phyloP scores from a whole-genome alignment of 2,888 invertebrate species.

The Spodoptera exigua region DNA sequence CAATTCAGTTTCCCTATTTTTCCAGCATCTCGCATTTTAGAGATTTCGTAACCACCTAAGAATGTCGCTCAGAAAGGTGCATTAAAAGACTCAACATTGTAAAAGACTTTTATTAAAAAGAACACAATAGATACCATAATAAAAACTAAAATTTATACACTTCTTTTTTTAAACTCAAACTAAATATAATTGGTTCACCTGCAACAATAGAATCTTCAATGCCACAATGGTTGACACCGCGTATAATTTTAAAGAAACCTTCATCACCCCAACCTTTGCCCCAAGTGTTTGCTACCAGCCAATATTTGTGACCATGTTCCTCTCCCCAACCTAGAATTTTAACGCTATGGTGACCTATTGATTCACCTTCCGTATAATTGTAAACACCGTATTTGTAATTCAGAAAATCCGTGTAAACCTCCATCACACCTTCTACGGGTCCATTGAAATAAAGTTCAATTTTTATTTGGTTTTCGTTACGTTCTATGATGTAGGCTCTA shows the following conservation, averaged over 20 bases:
- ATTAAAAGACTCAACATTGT: too few species aligned
- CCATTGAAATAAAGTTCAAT: conserved; percentile 35
- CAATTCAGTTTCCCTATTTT: conserved; percentile 35
- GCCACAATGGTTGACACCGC: conserved; percentile 37
- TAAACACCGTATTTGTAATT: conserved; percentile 38
- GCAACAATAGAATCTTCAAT: conserved; percentile 34
- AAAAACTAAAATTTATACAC: too few species aligned
- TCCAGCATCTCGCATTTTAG: conserved; percentile 6
- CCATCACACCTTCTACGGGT: conserved; percentile 28
- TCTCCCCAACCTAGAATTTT: conserved; percentile 45
- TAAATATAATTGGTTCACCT: conserved; percentile 35
- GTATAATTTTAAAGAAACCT: conserved; percentile 43
- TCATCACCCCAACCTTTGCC: conserved; percentile 31
- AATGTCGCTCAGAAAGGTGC: too few species aligned
- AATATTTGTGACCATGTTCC: conserved; percentile 27
- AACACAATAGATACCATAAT: too few species aligned
- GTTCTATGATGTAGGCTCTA: conserved; percentile 19
- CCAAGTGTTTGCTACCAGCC: conserved; percentile 45
- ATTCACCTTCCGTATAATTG: conserved; percentile 12
- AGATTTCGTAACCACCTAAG: neutral
- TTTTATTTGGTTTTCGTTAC: conserved; percentile 29
- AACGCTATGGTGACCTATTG: conserved; percentile 35
- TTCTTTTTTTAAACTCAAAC: conserved; percentile 9
- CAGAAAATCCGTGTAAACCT: conserved; percentile 36
- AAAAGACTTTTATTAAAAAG: too few species aligned